Percentiles rank a stretch among this genome's conserved stretches.
Conservation (phyloP, 2,113 vertebrate species). For the Nesogale talazaci region DNA sequence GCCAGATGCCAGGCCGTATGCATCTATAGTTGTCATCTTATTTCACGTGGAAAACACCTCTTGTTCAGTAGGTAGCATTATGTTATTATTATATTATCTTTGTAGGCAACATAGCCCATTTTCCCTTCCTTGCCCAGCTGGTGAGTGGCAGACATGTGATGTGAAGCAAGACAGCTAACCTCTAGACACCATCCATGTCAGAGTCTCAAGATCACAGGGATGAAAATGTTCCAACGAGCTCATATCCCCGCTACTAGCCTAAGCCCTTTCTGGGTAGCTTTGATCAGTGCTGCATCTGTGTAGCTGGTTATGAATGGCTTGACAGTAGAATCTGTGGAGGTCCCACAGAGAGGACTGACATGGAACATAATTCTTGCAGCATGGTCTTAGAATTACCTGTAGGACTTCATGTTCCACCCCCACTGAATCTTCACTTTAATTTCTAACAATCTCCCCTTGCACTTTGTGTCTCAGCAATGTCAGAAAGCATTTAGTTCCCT, state of each 20-base stretch:
- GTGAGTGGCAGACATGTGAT: neutral
- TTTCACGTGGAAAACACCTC: slow-evolving; percentile 8
- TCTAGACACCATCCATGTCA: neutral
- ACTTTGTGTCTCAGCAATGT: neutral
- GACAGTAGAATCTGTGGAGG: neutral
- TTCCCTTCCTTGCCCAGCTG: neutral
- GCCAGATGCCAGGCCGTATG: neutral
- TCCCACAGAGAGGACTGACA: neutral
- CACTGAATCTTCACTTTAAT: neutral
- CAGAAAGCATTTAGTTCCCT: neutral
- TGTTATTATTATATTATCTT: too few species aligned
- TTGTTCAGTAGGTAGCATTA: neutral
- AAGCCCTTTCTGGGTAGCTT: neutral
- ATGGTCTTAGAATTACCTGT: neutral
- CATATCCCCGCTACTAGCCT: neutral
- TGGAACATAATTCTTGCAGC: neutral
- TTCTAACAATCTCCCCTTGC: neutral
- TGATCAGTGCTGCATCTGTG: neutral
- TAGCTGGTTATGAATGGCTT: too few species aligned
- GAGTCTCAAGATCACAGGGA: neutral
- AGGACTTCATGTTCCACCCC: neutral
- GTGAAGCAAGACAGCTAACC: neutral
- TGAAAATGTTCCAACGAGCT: neutral
- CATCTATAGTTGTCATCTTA: neutral
- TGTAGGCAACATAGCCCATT: neutral